Conservation (phyloP, 2,888 invertebrate genomes). For the Venustoraphidia nigricollis region DNA sequence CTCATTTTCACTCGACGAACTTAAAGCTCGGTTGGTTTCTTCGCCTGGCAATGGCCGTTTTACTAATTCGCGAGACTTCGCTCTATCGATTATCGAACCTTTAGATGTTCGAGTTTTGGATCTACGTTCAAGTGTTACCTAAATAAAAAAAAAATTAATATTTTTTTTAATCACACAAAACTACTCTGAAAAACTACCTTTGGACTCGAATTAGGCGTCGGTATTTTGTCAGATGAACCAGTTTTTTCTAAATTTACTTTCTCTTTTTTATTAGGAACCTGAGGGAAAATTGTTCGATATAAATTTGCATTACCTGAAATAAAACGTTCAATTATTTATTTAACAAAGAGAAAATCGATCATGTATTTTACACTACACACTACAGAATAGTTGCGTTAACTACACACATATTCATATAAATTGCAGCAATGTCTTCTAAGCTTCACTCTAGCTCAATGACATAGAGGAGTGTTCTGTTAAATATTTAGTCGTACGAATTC, state of each 20-base stretch:
- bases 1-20: constrained; percentile 34
- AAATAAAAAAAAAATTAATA: too few relatives aligned
- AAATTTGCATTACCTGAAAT: not conserved
- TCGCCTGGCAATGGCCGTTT: constrained; percentile 36
- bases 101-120: constrained; percentile 15
- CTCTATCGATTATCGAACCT: constrained; percentile 32
- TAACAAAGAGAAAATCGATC: not conserved
- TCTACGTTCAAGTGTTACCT: constrained; percentile 12
- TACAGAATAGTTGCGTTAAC: too few relatives aligned
- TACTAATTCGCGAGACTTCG: constrained; percentile 39
- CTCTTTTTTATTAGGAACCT: constrained; percentile 3
- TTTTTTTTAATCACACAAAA: too few relatives aligned
- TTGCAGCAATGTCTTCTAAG: too few relatives aligned
- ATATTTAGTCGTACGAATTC: not conserved
- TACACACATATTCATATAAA: too few relatives aligned
- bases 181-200: too few relatives aligned
- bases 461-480: too few relatives aligned
- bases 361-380: too few relatives aligned
- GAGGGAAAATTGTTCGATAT: constrained; percentile 1
- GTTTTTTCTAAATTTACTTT: too few relatives aligned
- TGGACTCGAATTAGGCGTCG: constrained; percentile 6
- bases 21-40: constrained; percentile 19
- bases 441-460: too few relatives aligned
- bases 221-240: too few relatives aligned
- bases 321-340: not conserved